Evolutionary conservation across 2,113 vertebrate species (phyloP), one percentile per base, ranked within the genome.

Genomic region (Oreocharis arfaki): DNA sequence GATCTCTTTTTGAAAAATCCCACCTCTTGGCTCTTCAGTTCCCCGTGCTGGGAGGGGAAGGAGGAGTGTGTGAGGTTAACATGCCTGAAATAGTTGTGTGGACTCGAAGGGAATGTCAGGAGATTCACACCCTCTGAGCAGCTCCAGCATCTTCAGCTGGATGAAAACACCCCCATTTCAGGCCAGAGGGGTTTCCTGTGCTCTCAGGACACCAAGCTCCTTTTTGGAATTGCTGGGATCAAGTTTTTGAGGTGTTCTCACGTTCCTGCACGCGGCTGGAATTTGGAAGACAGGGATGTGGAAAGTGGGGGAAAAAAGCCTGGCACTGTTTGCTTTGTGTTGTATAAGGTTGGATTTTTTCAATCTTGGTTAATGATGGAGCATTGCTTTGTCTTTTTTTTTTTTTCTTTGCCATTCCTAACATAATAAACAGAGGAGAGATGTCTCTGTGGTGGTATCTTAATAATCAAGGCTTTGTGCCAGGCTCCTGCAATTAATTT

Each of bases 41-140:
- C 39, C 68, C 56, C 27, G 74, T 41, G 64, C 77, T 89, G 87
- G 91, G 61, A 94, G 89, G 78, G 88, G 44, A 75, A 35, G 4
- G 12, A 81, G 95, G 93, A 94, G 82, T 69, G 90, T 64, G 63
- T 93, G 94, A 95, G 91, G 86, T 88, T 42, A 22, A 67, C 84
- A 5, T 96, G 78, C 91, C 84, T 96, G 89, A 14, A 90, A 96
- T 97, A 95, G 23, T 96, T 96, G 19, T 55, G 91, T 46, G 70
- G 53, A 9, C 77, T 64, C 22, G 11, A 55, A n/a, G 70, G 50
- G 80, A 53, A 52, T 3, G 56, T 4, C 27, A 27, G 16, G 81
- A 76, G 46, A 33, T 85, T 87, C 87, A 76, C 74, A 30, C 53
- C 91, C 94, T 80, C 50, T 1, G n/a, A 75, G 81, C 80, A 41